phyloP scores from a whole-genome alignment of 1,140 invertebrate species.

The Diploscapter pachys region DNA sequence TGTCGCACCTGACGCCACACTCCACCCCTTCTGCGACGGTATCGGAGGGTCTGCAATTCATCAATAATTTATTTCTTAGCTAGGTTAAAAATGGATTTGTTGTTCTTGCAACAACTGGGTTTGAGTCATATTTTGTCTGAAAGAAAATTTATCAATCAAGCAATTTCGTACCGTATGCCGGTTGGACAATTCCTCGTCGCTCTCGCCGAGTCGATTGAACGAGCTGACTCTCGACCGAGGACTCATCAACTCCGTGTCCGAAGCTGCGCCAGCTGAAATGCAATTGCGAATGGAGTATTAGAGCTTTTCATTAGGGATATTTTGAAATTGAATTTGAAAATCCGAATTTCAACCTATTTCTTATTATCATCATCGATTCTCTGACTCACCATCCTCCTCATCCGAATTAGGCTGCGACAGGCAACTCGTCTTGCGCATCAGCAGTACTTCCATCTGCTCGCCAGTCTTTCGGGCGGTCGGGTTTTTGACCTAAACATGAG shows the following conservation, averaged over 20 bases:
- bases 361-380: too few species aligned
- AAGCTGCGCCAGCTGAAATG: conserved; percentile 7
- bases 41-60: conserved; percentile 9
- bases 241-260: conserved; percentile 5
- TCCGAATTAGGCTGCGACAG: conserved; percentile 30
- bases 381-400: conserved; percentile 15
- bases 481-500: conserved; percentile 23
- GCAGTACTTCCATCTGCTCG: conserved; percentile 26
- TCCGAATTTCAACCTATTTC: too few species aligned
- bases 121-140: too few species aligned
- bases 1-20: conserved; percentile 24
- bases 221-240: conserved; percentile 1
- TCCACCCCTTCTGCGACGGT: conserved; percentile 26
- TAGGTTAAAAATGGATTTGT: background rate
- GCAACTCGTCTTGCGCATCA: conserved; percentile 17
- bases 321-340: too few species aligned
- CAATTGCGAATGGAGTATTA: background rate
- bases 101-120: too few species aligned
- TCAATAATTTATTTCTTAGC: background rate
- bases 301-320: too few species aligned
- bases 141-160: too few species aligned
- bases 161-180: conserved; percentile 2
- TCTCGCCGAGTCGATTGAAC: conserved; percentile 9
- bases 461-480: conserved; percentile 28
- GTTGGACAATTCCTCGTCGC: conserved; percentile 22